Conservation (phyloP, 2,888 invertebrate genomes). For the Ichneumoninae sp. region DNA sequence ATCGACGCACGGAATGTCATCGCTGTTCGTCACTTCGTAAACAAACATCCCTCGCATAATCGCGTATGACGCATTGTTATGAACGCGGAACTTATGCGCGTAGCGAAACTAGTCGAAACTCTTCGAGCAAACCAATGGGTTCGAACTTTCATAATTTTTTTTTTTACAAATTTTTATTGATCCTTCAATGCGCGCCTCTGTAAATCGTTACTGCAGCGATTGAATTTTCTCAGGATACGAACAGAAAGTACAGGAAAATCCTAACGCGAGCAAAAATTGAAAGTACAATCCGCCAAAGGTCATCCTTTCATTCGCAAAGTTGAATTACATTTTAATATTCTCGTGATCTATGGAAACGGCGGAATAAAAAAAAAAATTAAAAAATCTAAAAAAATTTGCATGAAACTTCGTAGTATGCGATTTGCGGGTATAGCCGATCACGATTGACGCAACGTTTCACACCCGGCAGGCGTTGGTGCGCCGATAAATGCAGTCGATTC, state of each 20-base stretch:
- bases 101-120: neutral
- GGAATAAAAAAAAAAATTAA: neutral
- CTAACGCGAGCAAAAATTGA: neutral
- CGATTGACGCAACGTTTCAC: constrained; percentile 76
- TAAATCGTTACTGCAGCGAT: neutral
- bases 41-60: neutral
- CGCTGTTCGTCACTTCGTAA: neutral
- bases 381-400: neutral
- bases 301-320: neutral
- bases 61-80: neutral
- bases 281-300: constrained; percentile 1
- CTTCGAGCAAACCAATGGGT: neutral
- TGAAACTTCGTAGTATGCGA: neutral
- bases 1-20: neutral
- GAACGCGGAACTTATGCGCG: neutral
- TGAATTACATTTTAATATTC: constrained; percentile 10
- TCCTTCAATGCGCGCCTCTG: neutral
- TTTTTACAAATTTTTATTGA: neutral
- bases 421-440: neutral
- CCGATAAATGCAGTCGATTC: constrained; percentile 77
- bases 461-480: constrained; percentile 76
- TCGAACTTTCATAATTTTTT: neutral
- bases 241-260: neutral
- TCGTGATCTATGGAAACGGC: constrained; percentile 8
- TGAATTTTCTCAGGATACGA: neutral